Evolutionary conservation across 2,113 vertebrate genomes (phyloP).

Genomic region (Campylomormyrus numenius): DNA sequence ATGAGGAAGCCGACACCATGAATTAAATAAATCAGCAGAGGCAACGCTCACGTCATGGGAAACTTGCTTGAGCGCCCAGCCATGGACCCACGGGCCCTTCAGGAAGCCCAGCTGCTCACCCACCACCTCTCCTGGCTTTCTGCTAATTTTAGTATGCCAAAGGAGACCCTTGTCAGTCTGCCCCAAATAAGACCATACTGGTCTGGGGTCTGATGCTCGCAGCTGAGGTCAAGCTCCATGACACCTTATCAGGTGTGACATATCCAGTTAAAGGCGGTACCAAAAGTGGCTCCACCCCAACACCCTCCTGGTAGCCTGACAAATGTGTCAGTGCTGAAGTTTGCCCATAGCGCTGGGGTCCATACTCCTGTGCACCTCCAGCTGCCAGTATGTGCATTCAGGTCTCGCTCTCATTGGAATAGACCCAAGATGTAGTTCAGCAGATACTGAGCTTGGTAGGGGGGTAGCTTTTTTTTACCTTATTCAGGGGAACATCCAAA

Average conservation of each 20-base stretch:
- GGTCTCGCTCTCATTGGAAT: conserved; percentile 1
- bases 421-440: conserved; percentile 45
- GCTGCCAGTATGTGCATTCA: neutral
- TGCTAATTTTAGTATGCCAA: neutral
- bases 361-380: neutral
- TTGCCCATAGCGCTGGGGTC: neutral
- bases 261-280: neutral
- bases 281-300: neutral
- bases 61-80: neutral
- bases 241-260: neutral
- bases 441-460: conserved; percentile 47
- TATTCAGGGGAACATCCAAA: conserved; percentile 33
- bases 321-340: neutral
- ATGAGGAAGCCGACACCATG: neutral
- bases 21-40: neutral
- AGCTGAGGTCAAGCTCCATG: neutral
- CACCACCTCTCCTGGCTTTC: neutral
- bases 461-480: conserved; percentile 16
- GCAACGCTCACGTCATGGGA: neutral
- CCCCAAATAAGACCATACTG: neutral
- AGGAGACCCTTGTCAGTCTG: neutral
- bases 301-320: neutral
- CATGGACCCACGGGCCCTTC: neutral
- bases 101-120: neutral
- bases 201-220: neutral